Conservation (phyloP, 2,888 invertebrate species). For the Drosophila cognata region DNA sequence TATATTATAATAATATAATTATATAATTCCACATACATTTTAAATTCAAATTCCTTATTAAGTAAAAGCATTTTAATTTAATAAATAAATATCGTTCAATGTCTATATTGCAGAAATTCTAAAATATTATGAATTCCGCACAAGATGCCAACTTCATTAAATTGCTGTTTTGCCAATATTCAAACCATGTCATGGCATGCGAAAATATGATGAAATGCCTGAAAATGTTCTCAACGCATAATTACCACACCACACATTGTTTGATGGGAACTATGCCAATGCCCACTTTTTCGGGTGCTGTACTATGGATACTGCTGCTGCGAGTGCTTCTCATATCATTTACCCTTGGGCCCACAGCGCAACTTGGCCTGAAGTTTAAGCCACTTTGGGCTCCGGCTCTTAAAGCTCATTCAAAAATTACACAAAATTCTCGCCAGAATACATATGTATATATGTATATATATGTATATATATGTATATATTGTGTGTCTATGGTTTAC, state of each 20-base stretch:
- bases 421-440: conserved; percentile 7
- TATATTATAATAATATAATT: background rate
- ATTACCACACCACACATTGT: conserved; percentile 65
- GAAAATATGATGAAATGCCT: conserved; percentile 52
- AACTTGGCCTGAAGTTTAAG: conserved; percentile 18
- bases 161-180: conserved; percentile 30
- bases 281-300: conserved; percentile 36
- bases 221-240: conserved; percentile 50
- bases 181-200: conserved; percentile 33
- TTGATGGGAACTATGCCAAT: conserved; percentile 72
- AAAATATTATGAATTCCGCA: conserved; percentile 4
- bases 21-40: background rate
- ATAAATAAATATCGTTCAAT: background rate
- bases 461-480: background rate
- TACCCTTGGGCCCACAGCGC: conserved; percentile 65
- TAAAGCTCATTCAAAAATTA: conserved; percentile 49
- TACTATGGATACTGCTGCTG: conserved; percentile 2
- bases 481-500: conserved; percentile 13
- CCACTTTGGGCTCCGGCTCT: conserved; percentile 16
- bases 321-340: conserved; percentile 16
- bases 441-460: background rate
- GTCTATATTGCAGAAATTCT: background rate
- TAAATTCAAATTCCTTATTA: background rate
- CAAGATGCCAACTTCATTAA: background rate
- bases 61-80: background rate